Conservation (phyloP, 1,140 invertebrate species). For the Ditylenchus dipsaci region DNA sequence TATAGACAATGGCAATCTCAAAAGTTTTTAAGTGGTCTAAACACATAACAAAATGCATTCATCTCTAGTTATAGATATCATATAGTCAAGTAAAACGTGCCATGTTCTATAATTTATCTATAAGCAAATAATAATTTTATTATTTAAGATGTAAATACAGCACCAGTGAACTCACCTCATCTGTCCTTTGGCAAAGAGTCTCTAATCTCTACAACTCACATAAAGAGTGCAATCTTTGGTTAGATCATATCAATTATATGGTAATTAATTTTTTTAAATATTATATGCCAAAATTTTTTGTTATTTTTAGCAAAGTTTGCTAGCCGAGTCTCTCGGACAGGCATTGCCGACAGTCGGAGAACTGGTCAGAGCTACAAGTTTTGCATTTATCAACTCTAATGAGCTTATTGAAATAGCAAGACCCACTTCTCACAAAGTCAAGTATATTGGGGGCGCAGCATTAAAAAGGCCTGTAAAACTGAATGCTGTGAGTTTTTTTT, state of each 20-base stretch:
- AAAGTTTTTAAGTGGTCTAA: too few relatives aligned
- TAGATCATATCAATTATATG: not conserved
- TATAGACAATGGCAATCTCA: too few relatives aligned
- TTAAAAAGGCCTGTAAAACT: not conserved
- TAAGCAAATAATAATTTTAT: not conserved
- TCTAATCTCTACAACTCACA: not conserved
- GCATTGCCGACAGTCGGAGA: not conserved
- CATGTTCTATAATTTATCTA: too few relatives aligned
- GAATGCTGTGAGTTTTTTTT: too few relatives aligned
- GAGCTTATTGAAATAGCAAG: not conserved
- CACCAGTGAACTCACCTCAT: conserved; percentile 2
- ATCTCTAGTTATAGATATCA: too few relatives aligned
- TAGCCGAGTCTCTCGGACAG: not conserved
- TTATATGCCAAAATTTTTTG: not conserved
- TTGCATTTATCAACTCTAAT: conserved; percentile 2
- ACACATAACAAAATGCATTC: too few relatives aligned
- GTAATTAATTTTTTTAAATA: not conserved
- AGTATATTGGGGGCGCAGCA: conserved; percentile 4
- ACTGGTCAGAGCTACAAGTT: not conserved
- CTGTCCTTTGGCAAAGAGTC: conserved; percentile 1
- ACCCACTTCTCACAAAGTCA: conserved; percentile 2
- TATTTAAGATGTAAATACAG: conserved; percentile 1
- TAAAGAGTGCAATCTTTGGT: not conserved
- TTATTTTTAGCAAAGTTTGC: not conserved
- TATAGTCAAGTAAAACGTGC: too few relatives aligned